Conservation (phyloP, 2,888 invertebrate species). For the Timema podura region DNA sequence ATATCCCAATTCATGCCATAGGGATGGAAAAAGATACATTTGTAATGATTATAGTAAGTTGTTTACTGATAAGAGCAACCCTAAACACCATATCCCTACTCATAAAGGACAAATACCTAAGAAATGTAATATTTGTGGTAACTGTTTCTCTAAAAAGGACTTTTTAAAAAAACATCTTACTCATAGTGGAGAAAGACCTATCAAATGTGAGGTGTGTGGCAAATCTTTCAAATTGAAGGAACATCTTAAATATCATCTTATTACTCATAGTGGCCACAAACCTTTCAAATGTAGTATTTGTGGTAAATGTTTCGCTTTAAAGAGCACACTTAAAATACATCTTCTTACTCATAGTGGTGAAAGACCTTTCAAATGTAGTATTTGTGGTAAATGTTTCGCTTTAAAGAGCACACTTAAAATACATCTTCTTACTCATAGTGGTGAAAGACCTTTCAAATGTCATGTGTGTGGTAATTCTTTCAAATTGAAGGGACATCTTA, state of each 20-base stretch:
- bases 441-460: too few species aligned
- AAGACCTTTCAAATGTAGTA: not conserved
- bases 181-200: not conserved
- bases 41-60: not conserved
- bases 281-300: too few species aligned
- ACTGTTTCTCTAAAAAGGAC: too few species aligned
- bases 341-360: not conserved
- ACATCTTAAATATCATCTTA: not conserved
- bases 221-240: not conserved
- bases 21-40: not conserved
- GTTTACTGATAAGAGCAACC: not conserved
- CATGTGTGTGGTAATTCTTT: too few species aligned
- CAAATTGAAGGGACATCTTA: too few species aligned
- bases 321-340: not conserved
- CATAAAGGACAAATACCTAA: too few species aligned
- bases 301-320: too few species aligned
- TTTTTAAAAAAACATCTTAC: not conserved
- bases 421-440: not conserved
- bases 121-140: too few species aligned
- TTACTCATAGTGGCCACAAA: not conserved
- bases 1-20: too few species aligned
- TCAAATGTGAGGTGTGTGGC: not conserved
- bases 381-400: not conserved
- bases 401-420: not conserved
- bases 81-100: too few species aligned